A percentile compares a stretch with the other conserved stretches of the same genome.
phyloP scores from a whole-genome alignment of 1,140 invertebrate species.

The Scaptodrosophila lebanonensis region DNA sequence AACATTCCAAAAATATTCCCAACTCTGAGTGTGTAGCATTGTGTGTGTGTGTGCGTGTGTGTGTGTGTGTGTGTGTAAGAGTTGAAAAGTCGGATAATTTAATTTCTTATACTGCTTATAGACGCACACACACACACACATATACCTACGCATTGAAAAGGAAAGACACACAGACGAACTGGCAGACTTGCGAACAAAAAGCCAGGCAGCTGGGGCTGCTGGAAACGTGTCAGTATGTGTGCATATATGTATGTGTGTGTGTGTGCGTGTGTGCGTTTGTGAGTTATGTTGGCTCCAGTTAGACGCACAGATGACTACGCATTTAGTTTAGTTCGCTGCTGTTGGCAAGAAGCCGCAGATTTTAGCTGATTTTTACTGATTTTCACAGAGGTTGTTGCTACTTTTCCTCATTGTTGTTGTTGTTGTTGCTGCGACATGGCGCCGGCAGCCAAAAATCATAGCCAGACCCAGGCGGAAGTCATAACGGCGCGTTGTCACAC shows the following conservation, averaged over 20 bases:
- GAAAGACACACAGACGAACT: too few species aligned
- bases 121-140: too few species aligned
- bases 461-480: conserved; percentile 26
- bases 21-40: too few species aligned
- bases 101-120: too few species aligned
- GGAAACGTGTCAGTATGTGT: conserved; percentile 1
- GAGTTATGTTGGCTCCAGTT: conserved; percentile 69
- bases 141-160: too few species aligned
- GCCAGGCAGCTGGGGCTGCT: not conserved
- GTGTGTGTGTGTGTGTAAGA: too few species aligned
- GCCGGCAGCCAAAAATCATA: not conserved
- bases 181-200: conserved; percentile 33
- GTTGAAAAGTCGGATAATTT: too few species aligned
- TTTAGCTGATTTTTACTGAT: conserved; percentile 7
- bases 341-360: conserved; percentile 9
- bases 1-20: too few species aligned
- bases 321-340: conserved; percentile 25
- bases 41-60: too few species aligned
- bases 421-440: not conserved
- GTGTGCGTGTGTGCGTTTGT: conserved; percentile 8
- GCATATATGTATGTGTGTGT: conserved; percentile 24
- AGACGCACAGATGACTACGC: conserved; percentile 64
- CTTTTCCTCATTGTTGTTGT: too few species aligned
- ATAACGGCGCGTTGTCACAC: conserved; percentile 15
- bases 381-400: conserved; percentile 21